Conservation (phyloP, 2,113 vertebrate species). For the Xenopus borealis region DNA sequence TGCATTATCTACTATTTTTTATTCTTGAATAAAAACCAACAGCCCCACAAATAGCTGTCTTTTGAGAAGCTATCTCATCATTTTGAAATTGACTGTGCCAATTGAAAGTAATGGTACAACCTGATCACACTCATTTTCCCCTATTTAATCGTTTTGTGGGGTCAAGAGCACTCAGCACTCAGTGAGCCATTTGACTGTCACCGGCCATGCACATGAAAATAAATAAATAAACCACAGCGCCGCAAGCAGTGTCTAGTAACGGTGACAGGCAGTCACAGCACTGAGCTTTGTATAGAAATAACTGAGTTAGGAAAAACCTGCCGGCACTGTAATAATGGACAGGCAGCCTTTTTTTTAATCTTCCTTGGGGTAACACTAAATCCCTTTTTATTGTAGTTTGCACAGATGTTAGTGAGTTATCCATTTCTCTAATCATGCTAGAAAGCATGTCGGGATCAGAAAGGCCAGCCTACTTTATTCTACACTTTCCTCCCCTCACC, state of each 20-base stretch:
- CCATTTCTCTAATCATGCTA: conserved; percentile 92
- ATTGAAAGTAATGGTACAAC: conserved; percentile 75
- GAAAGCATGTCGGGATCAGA: conserved; percentile 88
- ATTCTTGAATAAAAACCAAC: conserved; percentile 49
- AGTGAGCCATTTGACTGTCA: conserved; percentile 86
- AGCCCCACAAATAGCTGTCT: conserved; percentile 57
- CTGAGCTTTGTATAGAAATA: conserved; percentile 84
- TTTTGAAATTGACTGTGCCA: conserved; percentile 77
- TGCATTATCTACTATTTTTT: neutral
- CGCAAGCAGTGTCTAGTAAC: conserved; percentile 81
- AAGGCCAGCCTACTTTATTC: conserved; percentile 75
- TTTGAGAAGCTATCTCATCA: conserved; percentile 66
- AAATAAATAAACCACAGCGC: conserved; percentile 59
- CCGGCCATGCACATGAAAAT: conserved; percentile 70
- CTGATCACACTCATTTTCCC: conserved; percentile 62
- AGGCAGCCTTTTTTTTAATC: conserved; percentile 88
- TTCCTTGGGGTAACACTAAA: conserved; percentile 96
- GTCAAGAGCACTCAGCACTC: conserved; percentile 75
- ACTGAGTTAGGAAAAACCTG: conserved; percentile 96
- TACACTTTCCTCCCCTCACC: conserved; percentile 58
- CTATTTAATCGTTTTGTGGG: conserved; percentile 78
- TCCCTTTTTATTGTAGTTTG: conserved; percentile 98
- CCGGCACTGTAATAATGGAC: conserved; percentile 99
- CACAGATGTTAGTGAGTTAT: conserved; percentile 99
- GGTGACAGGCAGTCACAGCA: conserved; percentile 87